A percentile compares a stretch with the other conserved stretches of the same genome.
phyloP scores from a whole-genome alignment of 2,113 vertebrate species.

The Montifringilla adamsi region DNA sequence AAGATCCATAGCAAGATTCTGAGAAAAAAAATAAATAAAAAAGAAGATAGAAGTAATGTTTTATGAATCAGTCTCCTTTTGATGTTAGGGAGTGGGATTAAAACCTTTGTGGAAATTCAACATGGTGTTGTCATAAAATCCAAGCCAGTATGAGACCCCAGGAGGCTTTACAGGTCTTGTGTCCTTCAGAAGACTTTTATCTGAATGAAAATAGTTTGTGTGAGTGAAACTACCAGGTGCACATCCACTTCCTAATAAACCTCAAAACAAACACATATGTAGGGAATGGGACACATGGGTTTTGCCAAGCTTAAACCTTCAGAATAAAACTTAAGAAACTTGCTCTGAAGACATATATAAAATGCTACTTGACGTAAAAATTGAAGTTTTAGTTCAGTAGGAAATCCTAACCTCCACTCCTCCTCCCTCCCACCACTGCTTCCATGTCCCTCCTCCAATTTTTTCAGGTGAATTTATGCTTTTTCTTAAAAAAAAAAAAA shows the following conservation, averaged over 20 bases:
- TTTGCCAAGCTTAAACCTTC: neutral
- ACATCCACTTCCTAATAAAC: neutral
- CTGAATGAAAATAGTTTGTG: neutral
- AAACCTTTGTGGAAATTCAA: constrained; percentile 47
- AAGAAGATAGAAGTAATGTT: neutral
- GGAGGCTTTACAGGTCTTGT: neutral
- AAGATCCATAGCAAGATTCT: constrained; percentile 23
- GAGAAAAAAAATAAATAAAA: neutral
- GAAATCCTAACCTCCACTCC: neutral
- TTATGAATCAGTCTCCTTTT: neutral
- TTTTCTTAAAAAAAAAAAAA: neutral
- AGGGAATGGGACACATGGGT: neutral
- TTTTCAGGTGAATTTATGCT: neutral
- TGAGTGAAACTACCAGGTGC: neutral
- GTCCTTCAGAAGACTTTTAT: constrained; percentile 33
- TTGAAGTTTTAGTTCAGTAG: neutral
- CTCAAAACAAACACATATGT: neutral
- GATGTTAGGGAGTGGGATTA: constrained; percentile 29
- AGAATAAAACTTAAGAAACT: neutral
- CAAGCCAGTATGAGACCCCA: neutral
- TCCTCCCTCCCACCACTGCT: neutral
- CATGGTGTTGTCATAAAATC: neutral
- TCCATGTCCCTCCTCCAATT: neutral
- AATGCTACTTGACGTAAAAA: neutral
- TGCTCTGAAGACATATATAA: neutral